These are phyloP conservation scores for Muntiacus reevesi DNA, from an alignment of 2,113 vertebrate species.

Conservation along the genomic window DNA sequence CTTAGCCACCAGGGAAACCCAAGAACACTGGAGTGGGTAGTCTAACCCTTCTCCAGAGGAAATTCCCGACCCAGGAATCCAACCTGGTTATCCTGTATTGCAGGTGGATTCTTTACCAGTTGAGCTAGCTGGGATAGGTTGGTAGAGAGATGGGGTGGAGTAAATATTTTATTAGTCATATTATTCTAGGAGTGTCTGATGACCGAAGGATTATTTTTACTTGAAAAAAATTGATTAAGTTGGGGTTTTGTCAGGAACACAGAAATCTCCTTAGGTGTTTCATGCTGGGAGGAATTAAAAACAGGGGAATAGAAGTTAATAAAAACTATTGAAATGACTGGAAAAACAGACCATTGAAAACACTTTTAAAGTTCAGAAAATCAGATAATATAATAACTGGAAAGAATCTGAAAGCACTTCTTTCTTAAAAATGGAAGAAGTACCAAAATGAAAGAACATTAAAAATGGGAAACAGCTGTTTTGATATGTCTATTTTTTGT, in stretches of 20 bases:
- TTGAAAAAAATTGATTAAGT: background rate
- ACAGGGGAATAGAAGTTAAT: background rate
- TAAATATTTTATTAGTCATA: background rate
- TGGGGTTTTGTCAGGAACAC: background rate
- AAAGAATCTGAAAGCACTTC: background rate
- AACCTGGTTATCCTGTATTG: background rate
- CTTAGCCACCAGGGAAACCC: background rate
- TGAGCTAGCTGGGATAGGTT: background rate
- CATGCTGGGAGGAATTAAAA: background rate
- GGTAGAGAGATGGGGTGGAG: background rate
- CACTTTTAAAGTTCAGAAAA: background rate
- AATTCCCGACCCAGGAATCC: fast-evolving
- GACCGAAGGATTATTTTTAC: background rate
- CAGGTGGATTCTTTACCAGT: background rate
- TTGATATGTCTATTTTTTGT: background rate
- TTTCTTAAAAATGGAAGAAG: background rate
- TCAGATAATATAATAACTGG: background rate
- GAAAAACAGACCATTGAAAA: background rate
- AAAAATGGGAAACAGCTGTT: background rate
- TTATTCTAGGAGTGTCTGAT: background rate
- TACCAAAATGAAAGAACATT: background rate
- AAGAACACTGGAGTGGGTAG: background rate
- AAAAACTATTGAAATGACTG: background rate
- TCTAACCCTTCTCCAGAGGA: background rate
- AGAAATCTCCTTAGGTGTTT: background rate